Evolutionary conservation across 1,140 invertebrate genomes (phyloP).

Genomic region (Formica exsecta): DNA sequence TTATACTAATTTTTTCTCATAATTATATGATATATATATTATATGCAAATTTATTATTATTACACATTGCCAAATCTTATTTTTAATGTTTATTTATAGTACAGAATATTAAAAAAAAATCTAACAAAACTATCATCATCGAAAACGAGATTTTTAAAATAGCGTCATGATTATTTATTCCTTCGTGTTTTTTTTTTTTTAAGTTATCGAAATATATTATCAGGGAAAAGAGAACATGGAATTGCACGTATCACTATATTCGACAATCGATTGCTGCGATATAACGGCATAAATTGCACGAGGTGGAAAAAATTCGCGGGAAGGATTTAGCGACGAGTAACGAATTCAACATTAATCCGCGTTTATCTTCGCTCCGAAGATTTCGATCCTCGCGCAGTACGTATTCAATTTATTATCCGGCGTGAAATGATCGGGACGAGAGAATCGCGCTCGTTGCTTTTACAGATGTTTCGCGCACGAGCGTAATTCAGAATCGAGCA

Average conservation of each 20-base stretch:
- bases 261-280: not conserved
- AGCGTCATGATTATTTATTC: not conserved
- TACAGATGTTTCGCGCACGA: conserved; percentile 8
- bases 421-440: conserved; percentile 42
- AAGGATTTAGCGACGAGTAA: not conserved
- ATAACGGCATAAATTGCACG: too few relatives aligned
- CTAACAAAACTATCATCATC: not conserved
- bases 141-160: conserved; percentile 10
- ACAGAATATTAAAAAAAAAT: not conserved
- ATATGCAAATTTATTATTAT: not conserved
- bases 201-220: not conserved
- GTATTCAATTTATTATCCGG: conserved; percentile 47
- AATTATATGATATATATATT: not conserved
- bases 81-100: not conserved
- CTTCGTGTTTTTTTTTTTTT: not conserved
- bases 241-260: not conserved
- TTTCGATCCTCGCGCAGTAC: not conserved
- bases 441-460: conserved; percentile 36
- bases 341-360: conserved; percentile 28
- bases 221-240: not conserved
- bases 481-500: conserved; percentile 25
- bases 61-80: not conserved
- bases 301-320: not conserved
- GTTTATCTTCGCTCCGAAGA: conserved; percentile 10
- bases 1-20: not conserved